A percentile compares a stretch with the other conserved stretches of the same genome.
Conservation (phyloP, 2,113 vertebrate species). For the Chelonoidis abingdonii region DNA sequence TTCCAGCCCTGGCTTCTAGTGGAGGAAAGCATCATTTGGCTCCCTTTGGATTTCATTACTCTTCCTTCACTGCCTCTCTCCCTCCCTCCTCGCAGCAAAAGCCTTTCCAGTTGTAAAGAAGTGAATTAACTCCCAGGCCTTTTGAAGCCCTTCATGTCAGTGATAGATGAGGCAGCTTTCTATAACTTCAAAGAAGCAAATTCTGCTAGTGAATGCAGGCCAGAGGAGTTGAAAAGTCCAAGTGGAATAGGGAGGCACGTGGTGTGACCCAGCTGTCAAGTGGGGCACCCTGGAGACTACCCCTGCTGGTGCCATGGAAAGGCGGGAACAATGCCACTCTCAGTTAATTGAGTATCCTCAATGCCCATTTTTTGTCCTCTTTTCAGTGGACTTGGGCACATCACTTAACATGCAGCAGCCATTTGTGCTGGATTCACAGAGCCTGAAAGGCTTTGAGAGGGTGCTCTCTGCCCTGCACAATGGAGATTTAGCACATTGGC, state of each 20-base stretch:
- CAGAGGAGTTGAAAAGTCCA: conserved; percentile 76
- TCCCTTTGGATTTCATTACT: conserved; percentile 51
- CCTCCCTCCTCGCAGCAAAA: conserved; percentile 40
- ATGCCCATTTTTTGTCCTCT: conserved; percentile 76
- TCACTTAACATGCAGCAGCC: conserved; percentile 79
- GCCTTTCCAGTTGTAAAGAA: conserved; percentile 73
- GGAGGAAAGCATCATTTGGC: conserved; percentile 65
- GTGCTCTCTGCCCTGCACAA: conserved; percentile 66
- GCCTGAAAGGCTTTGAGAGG: conserved; percentile 71
- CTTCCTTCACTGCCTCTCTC: conserved; percentile 40
- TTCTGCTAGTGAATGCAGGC: conserved; percentile 54
- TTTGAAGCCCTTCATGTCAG: conserved; percentile 78
- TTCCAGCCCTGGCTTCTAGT: conserved; percentile 5
- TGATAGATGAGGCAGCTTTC: conserved; percentile 86
- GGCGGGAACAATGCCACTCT: conserved; percentile 88
- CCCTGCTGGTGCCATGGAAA: conserved; percentile 84
- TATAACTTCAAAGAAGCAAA: conserved; percentile 78
- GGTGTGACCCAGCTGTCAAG: conserved; percentile 81
- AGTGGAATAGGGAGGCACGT: conserved; percentile 73
- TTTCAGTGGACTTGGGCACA: conserved; percentile 84
- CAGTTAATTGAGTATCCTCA: conserved; percentile 73
- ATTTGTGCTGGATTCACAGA: conserved; percentile 72
- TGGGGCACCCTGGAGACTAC: conserved; percentile 77
- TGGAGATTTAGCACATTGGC: conserved; percentile 60
- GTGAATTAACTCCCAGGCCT: conserved; percentile 70